These are phyloP conservation scores for Porites australiensis DNA, from an alignment of 64 coral and sea anemone species.

Conservation along the genomic window DNA sequence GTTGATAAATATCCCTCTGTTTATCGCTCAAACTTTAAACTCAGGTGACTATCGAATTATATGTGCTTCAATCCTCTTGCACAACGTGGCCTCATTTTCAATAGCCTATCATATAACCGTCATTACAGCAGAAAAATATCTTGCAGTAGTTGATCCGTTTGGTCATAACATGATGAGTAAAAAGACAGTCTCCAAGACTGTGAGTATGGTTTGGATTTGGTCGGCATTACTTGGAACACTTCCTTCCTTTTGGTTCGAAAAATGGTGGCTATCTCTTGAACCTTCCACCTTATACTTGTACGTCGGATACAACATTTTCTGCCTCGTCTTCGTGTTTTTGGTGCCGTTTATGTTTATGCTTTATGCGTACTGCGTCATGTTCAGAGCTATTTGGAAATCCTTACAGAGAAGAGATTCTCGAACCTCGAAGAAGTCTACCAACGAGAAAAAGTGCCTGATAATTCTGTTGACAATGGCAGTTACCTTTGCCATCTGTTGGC, in stretches of 20 bases:
- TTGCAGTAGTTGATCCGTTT: conserved; percentile 38
- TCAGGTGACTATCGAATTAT: background rate
- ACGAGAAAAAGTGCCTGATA: conserved; percentile 28
- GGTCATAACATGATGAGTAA: conserved; percentile 9
- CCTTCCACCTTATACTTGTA: background rate
- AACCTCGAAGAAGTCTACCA: conserved; percentile 1
- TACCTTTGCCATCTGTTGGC: conserved; percentile 29
- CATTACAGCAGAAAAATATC: conserved; percentile 12
- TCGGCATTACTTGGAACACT: background rate
- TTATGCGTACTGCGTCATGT: conserved; percentile 34
- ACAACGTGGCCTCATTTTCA: conserved; percentile 21
- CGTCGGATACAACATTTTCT: conserved; percentile 21
- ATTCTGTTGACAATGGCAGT: conserved; percentile 33
- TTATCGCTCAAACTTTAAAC: background rate
- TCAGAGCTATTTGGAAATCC: background rate
- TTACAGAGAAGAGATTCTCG: background rate
- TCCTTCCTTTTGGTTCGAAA: background rate
- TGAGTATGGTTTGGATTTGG: background rate
- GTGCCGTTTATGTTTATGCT: conserved; percentile 38
- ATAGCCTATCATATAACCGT: conserved; percentile 46
- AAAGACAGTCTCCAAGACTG: conserved; percentile 2
- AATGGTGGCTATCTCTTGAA: background rate
- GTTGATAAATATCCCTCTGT: conserved; percentile 24
- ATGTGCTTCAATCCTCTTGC: background rate
- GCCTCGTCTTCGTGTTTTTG: conserved; percentile 1